These are phyloP conservation scores for Noctua comes DNA, from an alignment of 2,888 invertebrate species.

Conservation along the genomic window DNA sequence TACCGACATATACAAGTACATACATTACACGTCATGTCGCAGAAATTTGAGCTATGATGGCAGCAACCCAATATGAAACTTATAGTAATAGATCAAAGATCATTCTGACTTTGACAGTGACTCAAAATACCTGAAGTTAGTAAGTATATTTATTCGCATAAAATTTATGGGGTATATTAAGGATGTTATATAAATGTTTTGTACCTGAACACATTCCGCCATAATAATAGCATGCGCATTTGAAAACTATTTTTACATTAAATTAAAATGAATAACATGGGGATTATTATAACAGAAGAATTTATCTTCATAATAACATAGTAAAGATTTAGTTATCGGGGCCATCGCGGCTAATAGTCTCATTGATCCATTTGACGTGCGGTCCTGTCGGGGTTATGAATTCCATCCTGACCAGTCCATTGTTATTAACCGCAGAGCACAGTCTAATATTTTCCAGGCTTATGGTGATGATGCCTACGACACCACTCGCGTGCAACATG, in stretches of 20 bases:
- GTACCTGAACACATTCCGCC: background rate
- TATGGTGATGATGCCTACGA: slow-evolving; percentile 45
- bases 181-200: background rate
- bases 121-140: background rate
- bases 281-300: too few relatives aligned
- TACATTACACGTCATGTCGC: background rate
- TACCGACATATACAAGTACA: background rate
- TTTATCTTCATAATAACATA: too few relatives aligned
- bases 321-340: background rate
- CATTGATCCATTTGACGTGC: slow-evolving; percentile 41
- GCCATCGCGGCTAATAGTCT: slow-evolving; percentile 27
- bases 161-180: background rate
- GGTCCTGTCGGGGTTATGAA: slow-evolving; percentile 40
- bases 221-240: background rate
- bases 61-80: background rate
- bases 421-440: slow-evolving; percentile 28
- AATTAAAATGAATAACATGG: too few relatives aligned
- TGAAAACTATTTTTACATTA: background rate
- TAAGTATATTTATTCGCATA: background rate
- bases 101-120: background rate
- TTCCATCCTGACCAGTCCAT: slow-evolving; percentile 29
- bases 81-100: background rate
- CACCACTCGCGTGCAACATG: slow-evolving; percentile 36
- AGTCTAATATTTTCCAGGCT: slow-evolving; percentile 35
- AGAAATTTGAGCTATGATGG: background rate